Percentiles rank a stretch among this genome's conserved stretches.
Conservation (phyloP, 2,113 vertebrate genomes). For the Ailuropoda melanoleuca region DNA sequence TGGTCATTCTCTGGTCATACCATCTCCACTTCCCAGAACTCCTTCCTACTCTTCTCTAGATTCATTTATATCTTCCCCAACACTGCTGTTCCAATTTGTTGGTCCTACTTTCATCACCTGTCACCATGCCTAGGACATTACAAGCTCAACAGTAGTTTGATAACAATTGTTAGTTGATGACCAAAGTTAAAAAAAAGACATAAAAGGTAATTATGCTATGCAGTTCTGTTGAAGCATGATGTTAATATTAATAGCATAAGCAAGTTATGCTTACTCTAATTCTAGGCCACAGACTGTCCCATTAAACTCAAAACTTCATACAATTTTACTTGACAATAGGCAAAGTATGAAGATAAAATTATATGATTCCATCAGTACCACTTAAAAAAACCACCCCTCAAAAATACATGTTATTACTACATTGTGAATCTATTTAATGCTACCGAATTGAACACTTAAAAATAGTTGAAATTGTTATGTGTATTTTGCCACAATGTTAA, state of each 20-base stretch:
- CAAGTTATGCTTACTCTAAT: neutral
- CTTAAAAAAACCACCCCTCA: conserved; percentile 11
- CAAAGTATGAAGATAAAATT: neutral
- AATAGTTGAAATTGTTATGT: too few species aligned
- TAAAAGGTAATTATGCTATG: neutral
- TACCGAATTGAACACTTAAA: too few species aligned
- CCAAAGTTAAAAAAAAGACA: neutral
- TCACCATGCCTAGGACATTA: neutral
- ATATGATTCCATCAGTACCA: neutral
- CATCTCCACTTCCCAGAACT: neutral
- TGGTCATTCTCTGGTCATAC: neutral
- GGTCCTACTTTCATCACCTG: neutral
- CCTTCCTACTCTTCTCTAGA: neutral
- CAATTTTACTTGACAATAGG: neutral
- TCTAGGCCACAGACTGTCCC: neutral
- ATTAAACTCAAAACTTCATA: neutral
- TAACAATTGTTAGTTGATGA: neutral
- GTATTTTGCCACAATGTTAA: too few species aligned
- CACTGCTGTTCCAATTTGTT: neutral
- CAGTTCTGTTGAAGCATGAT: neutral
- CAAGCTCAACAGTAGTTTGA: neutral
- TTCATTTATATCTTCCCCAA: neutral
- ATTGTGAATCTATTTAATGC: too few species aligned
- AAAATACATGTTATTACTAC: neutral
- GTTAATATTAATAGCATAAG: neutral